Percentiles rank a stretch among this genome's conserved stretches.
phyloP scores from a whole-genome alignment of 2,888 invertebrate genomes.

The Dicycla oo region DNA sequence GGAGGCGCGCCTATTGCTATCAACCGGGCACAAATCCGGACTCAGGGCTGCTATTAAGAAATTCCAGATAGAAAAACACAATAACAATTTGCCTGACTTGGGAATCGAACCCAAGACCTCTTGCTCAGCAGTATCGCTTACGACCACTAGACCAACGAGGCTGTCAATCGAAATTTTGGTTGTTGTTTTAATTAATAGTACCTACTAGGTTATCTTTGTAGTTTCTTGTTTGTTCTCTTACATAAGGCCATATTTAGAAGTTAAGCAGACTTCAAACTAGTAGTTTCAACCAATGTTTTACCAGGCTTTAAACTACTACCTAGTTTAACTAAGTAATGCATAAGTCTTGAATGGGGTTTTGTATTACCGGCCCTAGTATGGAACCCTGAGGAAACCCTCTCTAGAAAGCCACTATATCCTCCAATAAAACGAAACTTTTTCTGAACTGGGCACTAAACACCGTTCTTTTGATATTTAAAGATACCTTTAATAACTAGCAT shows the following conservation, averaged over 20 bases:
- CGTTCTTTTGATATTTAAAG: background rate
- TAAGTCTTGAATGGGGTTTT: background rate
- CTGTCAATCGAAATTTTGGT: too few relatives aligned
- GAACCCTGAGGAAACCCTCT: conserved; percentile 19
- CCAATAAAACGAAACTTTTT: background rate
- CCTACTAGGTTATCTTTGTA: background rate
- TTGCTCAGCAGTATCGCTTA: too few relatives aligned
- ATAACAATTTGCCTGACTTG: too few relatives aligned
- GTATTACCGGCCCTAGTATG: background rate
- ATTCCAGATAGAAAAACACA: too few relatives aligned
- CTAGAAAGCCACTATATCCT: background rate
- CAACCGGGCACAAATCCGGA: too few relatives aligned
- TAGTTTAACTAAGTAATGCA: too few relatives aligned
- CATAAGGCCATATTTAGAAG: background rate
- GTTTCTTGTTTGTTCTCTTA: background rate
- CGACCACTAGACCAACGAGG: too few relatives aligned
- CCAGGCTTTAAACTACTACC: background rate
- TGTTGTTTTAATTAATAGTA: too few relatives aligned
- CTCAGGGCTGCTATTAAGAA: too few relatives aligned
- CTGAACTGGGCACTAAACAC: conserved; percentile 3
- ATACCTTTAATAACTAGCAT: background rate
- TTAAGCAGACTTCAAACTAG: conserved; percentile 2
- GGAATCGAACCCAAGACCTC: too few relatives aligned
- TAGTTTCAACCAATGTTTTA: background rate
- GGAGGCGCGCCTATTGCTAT: too few relatives aligned